A percentile compares a stretch with the other conserved stretches of the same genome.
phyloP scores from a whole-genome alignment of 2,113 vertebrate genomes.

The Phoenicopterus ruber region DNA sequence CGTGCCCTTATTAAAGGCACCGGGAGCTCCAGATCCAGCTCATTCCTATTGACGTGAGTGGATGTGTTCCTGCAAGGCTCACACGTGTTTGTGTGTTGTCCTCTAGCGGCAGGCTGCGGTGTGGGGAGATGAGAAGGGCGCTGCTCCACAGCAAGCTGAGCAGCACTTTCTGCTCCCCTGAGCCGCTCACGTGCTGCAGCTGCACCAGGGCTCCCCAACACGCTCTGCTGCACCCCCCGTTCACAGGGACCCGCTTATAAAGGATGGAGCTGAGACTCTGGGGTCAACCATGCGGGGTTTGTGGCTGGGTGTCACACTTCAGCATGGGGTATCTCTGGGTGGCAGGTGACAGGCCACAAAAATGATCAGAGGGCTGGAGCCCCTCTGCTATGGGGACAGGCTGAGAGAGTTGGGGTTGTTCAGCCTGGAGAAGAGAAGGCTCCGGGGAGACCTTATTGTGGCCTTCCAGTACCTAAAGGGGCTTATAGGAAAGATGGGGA shows the following conservation, averaged over 20 bases:
- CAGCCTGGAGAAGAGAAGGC: too few species aligned
- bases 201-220: neutral
- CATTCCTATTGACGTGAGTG: fast-evolving
- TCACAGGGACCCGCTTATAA: neutral
- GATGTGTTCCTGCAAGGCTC: neutral
- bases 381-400: too few species aligned
- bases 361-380: too few species aligned
- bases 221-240: fast-evolving
- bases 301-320: fast-evolving
- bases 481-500: too few species aligned
- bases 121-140: neutral
- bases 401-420: too few species aligned
- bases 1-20: fast-evolving
- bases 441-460: too few species aligned
- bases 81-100: neutral
- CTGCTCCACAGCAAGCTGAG: neutral
- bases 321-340: neutral
- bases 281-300: fast-evolving
- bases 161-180: neutral
- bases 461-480: too few species aligned
- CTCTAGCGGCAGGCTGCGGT: neutral
- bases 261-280: neutral
- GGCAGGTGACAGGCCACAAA: too few species aligned
- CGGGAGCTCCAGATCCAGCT: neutral
- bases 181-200: fast-evolving